Base-by-base conservation (phyloP, 2,888 invertebrate species). In the Conus canariensis region DNA sequence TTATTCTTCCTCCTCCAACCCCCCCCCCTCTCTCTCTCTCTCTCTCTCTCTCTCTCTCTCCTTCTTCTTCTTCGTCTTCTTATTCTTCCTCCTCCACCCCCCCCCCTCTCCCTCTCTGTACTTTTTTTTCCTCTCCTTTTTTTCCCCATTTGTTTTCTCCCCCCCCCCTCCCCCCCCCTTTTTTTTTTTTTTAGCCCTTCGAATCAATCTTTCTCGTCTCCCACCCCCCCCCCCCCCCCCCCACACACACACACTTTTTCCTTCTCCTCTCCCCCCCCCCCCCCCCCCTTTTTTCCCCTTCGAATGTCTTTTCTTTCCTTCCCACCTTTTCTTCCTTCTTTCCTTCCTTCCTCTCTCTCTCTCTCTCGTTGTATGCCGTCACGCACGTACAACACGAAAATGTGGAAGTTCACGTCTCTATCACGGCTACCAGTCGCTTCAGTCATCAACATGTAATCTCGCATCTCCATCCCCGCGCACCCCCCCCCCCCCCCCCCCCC, bases 31-130 rank as follows among this genome's bases (percentile, higher is more conserved):
- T n/a, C 70, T 14, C 22, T 22, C 30, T 30, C 30, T 30, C 30
- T 30, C 30, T 30, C 85, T 60, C 58, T 85, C 58, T 60, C 58
- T 85, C 85, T 74, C 19, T 74, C 74, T 74, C 74, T 74, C 74
- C 7, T 8, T n/a, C n/a, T n/a, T n/a, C n/a, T n/a, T n/a, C n/a
- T n/a, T n/a, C n/a, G n/a, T n/a, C n/a, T n/a, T n/a, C n/a, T n/a
- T n/a, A n/a, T n/a, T n/a, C n/a, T n/a, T n/a, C n/a, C n/a, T n/a
- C n/a, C n/a, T n/a, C n/a, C n/a, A n/a, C n/a, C n/a, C n/a, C n/a
- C n/a, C n/a, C 58, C 14, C 16, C 22, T 22, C 14, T n/a, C 70
- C 9, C 22, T 22, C 7, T 70, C 70, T 70, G 22, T 22, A 16
- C 14, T 7, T n/a, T 1, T 22, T 22, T 1, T 22, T 22, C n/a